Base-by-base conservation (phyloP, 2,113 vertebrate genomes). In the Macroglossus sobrinus region DNA sequence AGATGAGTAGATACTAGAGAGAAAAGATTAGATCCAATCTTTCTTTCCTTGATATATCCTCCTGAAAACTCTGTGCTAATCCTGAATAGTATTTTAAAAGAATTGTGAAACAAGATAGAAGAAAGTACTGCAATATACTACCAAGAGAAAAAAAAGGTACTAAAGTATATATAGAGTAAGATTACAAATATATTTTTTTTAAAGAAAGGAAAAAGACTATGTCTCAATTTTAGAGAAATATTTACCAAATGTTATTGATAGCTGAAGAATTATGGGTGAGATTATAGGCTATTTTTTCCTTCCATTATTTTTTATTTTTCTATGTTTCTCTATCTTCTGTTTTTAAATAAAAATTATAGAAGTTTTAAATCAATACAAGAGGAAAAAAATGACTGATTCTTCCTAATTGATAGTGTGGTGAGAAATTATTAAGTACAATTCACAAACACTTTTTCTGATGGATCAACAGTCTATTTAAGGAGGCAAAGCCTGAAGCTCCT, bases 371-470 rank as follows among this genome's bases (percentile, higher is more conserved):
- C 15, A 95, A 59, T 93, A 26, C 74, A 84, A 84, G 12, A 63
- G 79, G 38, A 22, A 84, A 88, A 88, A 92, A 45, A 7, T 50
- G 30, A 55, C 12, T 19, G 19, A 47, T 72, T 85, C 45, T n/a
- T 91, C 22, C n/a, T 50, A 50, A 50, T 50, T 50, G 50, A 50
- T 50, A 13, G 4, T 30, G 5, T 71, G 72, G 28, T 82, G 74
- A 89, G 87, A 21, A 94, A 24, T 91, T 95, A 76, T 84, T 84
- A 88, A 91, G 43, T 81, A 55, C 22, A 71, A 47, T 59, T 91
- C 38, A 45, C 45, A 74, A 75, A 35, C 11, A 61, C 11, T 5
- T 81, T 45, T 38, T 64, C 71, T 38, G 24, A 91, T 28, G 63
- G 43, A n/a, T 13, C 66, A 64, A n/a, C 8, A 22, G 38, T 69